These are phyloP conservation scores for Astreopora myriophthalma DNA, from an alignment of 64 coral and sea anemone genomes.

Conservation along the genomic window DNA sequence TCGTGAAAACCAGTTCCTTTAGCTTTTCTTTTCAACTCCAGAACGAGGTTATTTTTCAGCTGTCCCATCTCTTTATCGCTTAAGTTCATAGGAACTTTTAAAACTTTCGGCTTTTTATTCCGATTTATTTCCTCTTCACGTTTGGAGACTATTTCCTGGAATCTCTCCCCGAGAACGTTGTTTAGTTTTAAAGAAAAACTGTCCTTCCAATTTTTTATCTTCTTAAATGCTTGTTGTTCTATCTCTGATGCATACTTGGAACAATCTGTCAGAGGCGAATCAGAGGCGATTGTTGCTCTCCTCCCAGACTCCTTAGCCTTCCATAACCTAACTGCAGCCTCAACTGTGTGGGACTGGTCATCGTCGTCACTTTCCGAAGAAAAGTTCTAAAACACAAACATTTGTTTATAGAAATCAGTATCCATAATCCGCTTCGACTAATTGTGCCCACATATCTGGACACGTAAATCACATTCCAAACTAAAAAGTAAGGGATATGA, in stretches of 20 bases:
- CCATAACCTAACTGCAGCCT: conserved; percentile 1
- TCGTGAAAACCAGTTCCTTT: neutral
- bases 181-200: conserved; percentile 65
- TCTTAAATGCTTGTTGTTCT: conserved; percentile 74
- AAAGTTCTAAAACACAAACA: neutral
- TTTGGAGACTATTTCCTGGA: neutral
- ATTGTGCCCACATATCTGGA: no score
- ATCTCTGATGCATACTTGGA: conserved; percentile 75
- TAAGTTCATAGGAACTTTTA: conserved; percentile 66
- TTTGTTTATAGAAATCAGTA: neutral
- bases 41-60: conserved; percentile 40
- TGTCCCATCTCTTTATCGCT: conserved; percentile 52
- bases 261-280: conserved; percentile 10
- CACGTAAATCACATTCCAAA: no score
- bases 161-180: conserved; percentile 48
- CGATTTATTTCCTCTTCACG: neutral
- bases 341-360: neutral
- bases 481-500: no score
- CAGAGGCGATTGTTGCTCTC: conserved; percentile 38
- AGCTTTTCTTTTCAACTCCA: conserved; percentile 52
- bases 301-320: neutral
- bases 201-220: conserved; percentile 68
- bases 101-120: conserved; percentile 43
- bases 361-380: neutral
- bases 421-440: no score